Percentiles rank a stretch among this genome's conserved stretches.
These are phyloP conservation scores for Ptiloglossa arizonensis DNA, from an alignment of 1,140 invertebrate genomes.

Conservation along the genomic window DNA sequence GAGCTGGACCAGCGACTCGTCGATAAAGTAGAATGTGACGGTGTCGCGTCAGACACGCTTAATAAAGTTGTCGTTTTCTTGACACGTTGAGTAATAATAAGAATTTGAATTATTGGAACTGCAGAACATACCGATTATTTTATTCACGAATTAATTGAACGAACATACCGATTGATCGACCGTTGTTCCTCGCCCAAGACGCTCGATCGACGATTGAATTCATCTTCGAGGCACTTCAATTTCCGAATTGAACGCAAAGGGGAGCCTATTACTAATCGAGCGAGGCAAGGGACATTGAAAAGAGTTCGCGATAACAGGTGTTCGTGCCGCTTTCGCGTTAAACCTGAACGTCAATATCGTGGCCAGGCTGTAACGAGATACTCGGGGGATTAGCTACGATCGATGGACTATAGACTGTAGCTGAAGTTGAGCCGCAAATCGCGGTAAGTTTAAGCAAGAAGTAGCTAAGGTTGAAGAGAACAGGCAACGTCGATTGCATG, in stretches of 20 bases:
- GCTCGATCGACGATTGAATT: background rate
- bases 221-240: slow-evolving; percentile 15
- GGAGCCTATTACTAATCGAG: slow-evolving; percentile 19
- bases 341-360: slow-evolving; percentile 16
- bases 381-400: slow-evolving; percentile 19
- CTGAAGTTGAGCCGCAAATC: background rate
- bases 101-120: no score
- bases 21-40: no score
- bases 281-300: background rate
- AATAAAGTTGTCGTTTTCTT: no score
- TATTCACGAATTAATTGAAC: no score
- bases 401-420: background rate
- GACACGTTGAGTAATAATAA: no score
- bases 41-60: no score
- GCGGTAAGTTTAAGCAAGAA: background rate
- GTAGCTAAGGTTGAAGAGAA: background rate
- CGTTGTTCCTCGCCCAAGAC: slow-evolving; percentile 5
- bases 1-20: no score
- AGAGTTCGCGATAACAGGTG: slow-evolving; percentile 26
- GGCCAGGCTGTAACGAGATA: slow-evolving; percentile 16
- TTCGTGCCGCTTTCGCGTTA: background rate
- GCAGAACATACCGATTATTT: no score
- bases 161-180: background rate
- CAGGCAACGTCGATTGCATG: background rate
- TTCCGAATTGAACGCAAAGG: background rate